Evolutionary conservation across 2,888 invertebrate species (phyloP).

Genomic region (Tipula helvola): DNA sequence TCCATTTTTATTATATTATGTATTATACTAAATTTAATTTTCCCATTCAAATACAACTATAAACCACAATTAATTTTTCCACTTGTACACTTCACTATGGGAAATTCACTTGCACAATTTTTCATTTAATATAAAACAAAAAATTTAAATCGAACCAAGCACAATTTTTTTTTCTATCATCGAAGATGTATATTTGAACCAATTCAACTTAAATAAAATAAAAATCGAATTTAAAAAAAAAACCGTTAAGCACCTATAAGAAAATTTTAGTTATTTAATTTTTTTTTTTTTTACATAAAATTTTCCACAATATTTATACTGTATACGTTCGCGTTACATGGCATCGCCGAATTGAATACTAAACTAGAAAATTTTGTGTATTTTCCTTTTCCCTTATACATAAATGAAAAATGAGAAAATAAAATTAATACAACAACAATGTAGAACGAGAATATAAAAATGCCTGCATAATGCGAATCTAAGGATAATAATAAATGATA

Average conservation of each 20-base stretch:
- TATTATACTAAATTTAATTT: neutral
- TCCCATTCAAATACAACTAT: neutral
- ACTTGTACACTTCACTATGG: neutral
- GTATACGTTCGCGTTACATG: neutral
- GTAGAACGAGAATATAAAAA: neutral
- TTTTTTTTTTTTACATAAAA: neutral
- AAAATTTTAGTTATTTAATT: neutral
- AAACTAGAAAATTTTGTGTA: neutral
- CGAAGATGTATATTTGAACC: neutral
- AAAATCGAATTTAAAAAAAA: neutral
- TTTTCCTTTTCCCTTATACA: neutral
- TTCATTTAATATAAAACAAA: neutral
- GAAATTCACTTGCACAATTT: neutral
- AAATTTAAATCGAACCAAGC: neutral
- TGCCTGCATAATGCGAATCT: neutral
- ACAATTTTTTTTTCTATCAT: neutral
- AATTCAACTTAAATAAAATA: too few species aligned
- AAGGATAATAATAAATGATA: neutral
- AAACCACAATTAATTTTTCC: neutral
- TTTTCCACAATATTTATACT: neutral
- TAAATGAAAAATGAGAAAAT: neutral
- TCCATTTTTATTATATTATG: constrained; percentile 12
- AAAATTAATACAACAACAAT: neutral
- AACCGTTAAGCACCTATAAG: neutral
- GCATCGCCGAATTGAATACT: neutral